Evolutionary conservation across 2,113 vertebrate genomes (phyloP), one percentile per base, ranked within the genome.

Genomic region (Ciconia stormi): DNA sequence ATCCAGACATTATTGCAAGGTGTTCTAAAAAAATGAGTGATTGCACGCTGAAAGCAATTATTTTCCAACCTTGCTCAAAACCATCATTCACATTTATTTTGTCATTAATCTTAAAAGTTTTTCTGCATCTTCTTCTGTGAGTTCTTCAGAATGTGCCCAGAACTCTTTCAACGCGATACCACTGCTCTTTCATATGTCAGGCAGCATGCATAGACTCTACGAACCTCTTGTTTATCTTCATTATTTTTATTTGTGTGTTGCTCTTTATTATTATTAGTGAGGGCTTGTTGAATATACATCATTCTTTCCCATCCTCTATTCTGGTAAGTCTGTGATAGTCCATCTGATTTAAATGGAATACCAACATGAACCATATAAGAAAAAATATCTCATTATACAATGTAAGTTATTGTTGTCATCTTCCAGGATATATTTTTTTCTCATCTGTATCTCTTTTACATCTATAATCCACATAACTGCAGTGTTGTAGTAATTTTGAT

Each of bases 11-110:
- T 69, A 20, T n/a, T 16, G 38, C 36, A 7, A 25, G 36, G 30
- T 73, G 16, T 81, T 93, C 49, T 85, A 20, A 70, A 76, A 69
- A 67, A n/a, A 25, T 50, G 8, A 55, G 13, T 73, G 50, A 53
- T 25, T 52, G 7, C 46, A 29, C 0, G 0, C 21, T 77, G 76
- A 63, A 88, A 65, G 30, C 38, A 42, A 25, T 50, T 69, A 1
- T 74, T 86, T 92, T 81, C n/a, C 30, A 36, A 36, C 1, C 38
- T 82, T 7, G 0, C 25, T 84, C 20, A 78, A 71, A 56, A 38
- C 36, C 34, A 21, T 87, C 8, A 44, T 83, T 78, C 21, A 6
- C 29, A 23, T 81, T 87, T 1, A 32, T 79, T 95, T 83, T 53
- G 30, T 67, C 53, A 53, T 69, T 72, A 56, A 78, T 40, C 17